These are phyloP conservation scores for Etheostoma nigrum DNA, from an alignment of 2,797 vertebrate species.

Conservation along the genomic window DNA sequence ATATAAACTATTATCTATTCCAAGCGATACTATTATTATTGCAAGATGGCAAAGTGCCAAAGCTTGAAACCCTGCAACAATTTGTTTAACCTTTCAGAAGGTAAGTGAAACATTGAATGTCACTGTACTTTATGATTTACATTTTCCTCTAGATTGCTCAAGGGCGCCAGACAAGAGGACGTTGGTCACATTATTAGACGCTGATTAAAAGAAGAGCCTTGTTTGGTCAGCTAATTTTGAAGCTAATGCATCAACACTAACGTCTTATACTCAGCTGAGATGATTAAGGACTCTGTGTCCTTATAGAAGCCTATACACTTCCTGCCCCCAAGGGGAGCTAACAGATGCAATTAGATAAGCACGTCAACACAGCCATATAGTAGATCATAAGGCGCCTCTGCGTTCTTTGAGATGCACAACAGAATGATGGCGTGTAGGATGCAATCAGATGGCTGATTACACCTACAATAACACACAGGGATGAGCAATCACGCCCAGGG, in stretches of 20 bases:
- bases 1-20: no score
- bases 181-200: slow-evolving; percentile 43
- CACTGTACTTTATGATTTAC: slow-evolving; percentile 30
- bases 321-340: slow-evolving; percentile 17
- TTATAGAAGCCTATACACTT: background rate
- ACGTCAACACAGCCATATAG: slow-evolving; percentile 43
- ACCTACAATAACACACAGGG: slow-evolving; percentile 73
- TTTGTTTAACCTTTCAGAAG: slow-evolving; percentile 30
- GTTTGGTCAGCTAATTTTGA: slow-evolving; percentile 60
- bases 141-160: slow-evolving; percentile 31
- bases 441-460: slow-evolving; percentile 85
- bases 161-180: slow-evolving; percentile 26
- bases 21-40: no score
- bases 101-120: slow-evolving; percentile 49
- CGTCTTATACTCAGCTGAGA: slow-evolving; percentile 44
- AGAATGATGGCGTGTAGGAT: slow-evolving; percentile 66
- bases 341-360: slow-evolving; percentile 62
- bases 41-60: slow-evolving; percentile 11
- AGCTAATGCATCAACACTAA: slow-evolving; percentile 55
- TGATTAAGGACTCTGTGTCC: slow-evolving; percentile 19
- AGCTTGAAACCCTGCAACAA: slow-evolving; percentile 33
- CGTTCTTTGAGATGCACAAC: slow-evolving; percentile 53
- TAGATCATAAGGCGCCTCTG: slow-evolving; percentile 63
- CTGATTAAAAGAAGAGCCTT: slow-evolving; percentile 55
- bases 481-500: slow-evolving; percentile 81